A percentile compares a stretch with the other conserved stretches of the same genome.
Conservation (phyloP, 2,113 vertebrate genomes). For the Nothocercus nigrocapillus region DNA sequence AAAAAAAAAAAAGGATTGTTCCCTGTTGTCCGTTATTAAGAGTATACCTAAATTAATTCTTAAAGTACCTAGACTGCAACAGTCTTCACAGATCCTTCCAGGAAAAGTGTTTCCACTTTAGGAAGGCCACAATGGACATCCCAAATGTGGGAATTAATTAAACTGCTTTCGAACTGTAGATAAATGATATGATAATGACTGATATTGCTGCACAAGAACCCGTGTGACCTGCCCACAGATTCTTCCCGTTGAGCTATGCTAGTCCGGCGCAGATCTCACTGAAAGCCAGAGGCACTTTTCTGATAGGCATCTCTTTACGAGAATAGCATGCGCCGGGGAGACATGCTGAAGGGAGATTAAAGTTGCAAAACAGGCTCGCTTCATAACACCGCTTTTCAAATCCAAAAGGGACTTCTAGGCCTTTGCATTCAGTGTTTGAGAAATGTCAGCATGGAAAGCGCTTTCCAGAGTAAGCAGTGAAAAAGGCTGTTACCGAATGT, state of each 20-base stretch:
- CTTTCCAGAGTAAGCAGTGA: neutral
- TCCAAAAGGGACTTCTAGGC: neutral
- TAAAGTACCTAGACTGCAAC: neutral
- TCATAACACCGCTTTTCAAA: neutral
- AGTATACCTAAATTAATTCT: neutral
- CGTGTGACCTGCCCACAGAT: neutral
- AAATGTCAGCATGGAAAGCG: neutral
- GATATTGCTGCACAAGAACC: neutral
- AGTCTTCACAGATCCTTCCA: neutral
- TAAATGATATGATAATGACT: too few relatives aligned
- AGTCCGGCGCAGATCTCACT: neutral
- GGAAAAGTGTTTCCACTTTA: neutral
- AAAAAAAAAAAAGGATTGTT: neutral
- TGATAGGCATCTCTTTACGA: neutral
- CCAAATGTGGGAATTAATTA: neutral
- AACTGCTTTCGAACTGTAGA: neutral
- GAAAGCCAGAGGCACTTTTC: neutral
- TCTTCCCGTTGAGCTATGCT: accelerated
- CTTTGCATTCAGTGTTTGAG: slow-evolving; percentile 3
- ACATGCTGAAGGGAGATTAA: neutral
- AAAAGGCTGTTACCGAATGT: slow-evolving; percentile 40
- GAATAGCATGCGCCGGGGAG: neutral
- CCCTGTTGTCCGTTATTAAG: neutral
- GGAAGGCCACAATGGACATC: neutral
- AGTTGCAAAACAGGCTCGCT: slow-evolving; percentile 13